Base-by-base conservation (phyloP, 2,888 invertebrate species). In the Amorpha juglandis region DNA sequence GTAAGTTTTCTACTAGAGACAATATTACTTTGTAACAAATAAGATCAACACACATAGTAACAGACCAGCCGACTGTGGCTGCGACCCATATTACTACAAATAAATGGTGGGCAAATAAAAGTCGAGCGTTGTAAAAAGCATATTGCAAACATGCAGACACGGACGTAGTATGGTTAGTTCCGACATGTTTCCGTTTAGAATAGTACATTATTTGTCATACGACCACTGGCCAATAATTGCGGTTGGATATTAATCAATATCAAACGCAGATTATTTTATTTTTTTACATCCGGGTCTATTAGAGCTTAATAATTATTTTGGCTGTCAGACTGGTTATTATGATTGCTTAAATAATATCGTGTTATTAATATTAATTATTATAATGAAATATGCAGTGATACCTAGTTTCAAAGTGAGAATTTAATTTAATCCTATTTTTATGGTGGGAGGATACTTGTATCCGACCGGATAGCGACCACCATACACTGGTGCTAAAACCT, bases 71-170 rank as follows among this genome's bases (percentile, higher is more conserved):
- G 42, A 51, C 38, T 35, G 50, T 48, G 33, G 58, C 58, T 66
- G 51, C 58, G 71, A 67, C 70, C 70, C 63, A 66, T 69, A 71
- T 70, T 68, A 69, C 67, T 42, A 62, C 64, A 35, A 64, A 67
- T 67, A 63, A 68, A 71, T 67, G 68, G 48, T 45, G 64, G 51
- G 53, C 66, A 66, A n/a, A n/a, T n/a, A n/a, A n/a, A n/a, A 66
- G 38, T 42, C 19, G 19, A 63, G 47, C 42, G 52, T 55, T 47
- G 51, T 64, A 64, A 64, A 64, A 64, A 38, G 52, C 55, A 55
- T 53, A 58, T 38, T 58, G 7, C 7, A 9, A 9, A 58, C 55
- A 38, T 64, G 42, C 58, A 62, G 62, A 48, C 64, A 63, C 62
- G 52, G 65, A 63, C 65, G n/a, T 63, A 19, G 16, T 19, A 19